A percentile compares a stretch with the other conserved stretches of the same genome.
Evolutionary conservation across 2,113 vertebrate genomes (phyloP).

Genomic region (Chrysemys picta): DNA sequence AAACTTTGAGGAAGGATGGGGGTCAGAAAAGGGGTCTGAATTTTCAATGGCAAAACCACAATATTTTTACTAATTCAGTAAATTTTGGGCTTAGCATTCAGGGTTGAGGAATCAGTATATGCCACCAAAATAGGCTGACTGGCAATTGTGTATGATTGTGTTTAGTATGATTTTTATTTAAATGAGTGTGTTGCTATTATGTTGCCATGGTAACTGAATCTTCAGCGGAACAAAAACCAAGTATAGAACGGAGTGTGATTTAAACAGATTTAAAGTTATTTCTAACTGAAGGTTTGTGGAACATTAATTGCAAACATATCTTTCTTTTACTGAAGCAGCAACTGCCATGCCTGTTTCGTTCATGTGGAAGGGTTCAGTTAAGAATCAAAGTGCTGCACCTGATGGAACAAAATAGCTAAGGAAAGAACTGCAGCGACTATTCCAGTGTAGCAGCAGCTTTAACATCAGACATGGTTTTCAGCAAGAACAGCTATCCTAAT

Average conservation of each 20-base stretch:
- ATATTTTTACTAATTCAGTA: slow-evolving; percentile 12
- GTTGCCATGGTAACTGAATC: background rate
- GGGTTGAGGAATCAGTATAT: background rate
- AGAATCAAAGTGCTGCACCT: background rate
- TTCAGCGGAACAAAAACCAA: background rate
- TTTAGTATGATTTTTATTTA: background rate
- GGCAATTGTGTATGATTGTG: background rate
- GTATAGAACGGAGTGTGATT: rapidly evolving
- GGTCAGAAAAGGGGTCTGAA: background rate
- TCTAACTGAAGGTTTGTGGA: background rate
- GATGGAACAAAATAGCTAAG: background rate
- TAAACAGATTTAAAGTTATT: background rate
- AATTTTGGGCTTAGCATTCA: background rate
- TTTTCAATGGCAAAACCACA: background rate
- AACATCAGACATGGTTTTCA: background rate
- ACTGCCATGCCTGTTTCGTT: background rate
- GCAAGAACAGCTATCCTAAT: background rate
- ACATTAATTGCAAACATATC: background rate
- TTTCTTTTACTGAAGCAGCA: background rate
- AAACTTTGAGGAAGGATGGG: background rate
- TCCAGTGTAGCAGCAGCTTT: background rate
- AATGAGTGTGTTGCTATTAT: background rate
- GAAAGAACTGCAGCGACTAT: background rate
- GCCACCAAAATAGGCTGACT: background rate
- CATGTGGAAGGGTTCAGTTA: background rate